These are phyloP conservation scores for Micrasema minimum DNA, from an alignment of 1,140 invertebrate genomes.

Conservation along the genomic window DNA sequence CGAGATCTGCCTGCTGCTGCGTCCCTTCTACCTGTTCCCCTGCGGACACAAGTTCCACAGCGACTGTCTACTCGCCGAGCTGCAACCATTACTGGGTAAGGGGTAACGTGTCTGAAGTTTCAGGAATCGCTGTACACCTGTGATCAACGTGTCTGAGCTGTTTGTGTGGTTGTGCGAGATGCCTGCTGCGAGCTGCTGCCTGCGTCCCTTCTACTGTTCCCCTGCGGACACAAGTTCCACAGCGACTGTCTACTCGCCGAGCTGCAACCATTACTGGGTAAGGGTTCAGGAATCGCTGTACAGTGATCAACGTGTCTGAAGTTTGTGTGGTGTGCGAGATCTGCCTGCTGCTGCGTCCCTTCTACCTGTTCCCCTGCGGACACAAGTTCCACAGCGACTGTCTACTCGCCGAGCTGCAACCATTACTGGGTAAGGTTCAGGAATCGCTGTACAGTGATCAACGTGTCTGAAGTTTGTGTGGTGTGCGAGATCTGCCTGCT, in stretches of 20 bases:
- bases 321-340: conserved; percentile 84
- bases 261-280: conserved; percentile 77
- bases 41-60: conserved; percentile 95
- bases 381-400: conserved; percentile 97
- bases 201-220: conserved; percentile 94
- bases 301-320: conserved; percentile 80
- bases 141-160: conserved; percentile 79
- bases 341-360: conserved; percentile 83
- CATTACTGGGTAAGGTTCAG: conserved; percentile 70
- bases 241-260: conserved; percentile 90
- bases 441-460: conserved; percentile 81
- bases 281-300: conserved; percentile 83
- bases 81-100: conserved; percentile 76
- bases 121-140: conserved; percentile 80
- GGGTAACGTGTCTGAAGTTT: conserved; percentile 89
- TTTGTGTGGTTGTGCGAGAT: conserved; percentile 87
- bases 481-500: conserved; percentile 85
- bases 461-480: conserved; percentile 81
- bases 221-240: conserved; percentile 95
- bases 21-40: conserved; percentile 94
- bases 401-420: conserved; percentile 82
- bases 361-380: conserved; percentile 94
- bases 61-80: conserved; percentile 89
- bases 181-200: conserved; percentile 80
- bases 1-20: conserved; percentile 79